Conservation (phyloP, 2,797 vertebrate genomes). For the Sciaenops ocellatus region DNA sequence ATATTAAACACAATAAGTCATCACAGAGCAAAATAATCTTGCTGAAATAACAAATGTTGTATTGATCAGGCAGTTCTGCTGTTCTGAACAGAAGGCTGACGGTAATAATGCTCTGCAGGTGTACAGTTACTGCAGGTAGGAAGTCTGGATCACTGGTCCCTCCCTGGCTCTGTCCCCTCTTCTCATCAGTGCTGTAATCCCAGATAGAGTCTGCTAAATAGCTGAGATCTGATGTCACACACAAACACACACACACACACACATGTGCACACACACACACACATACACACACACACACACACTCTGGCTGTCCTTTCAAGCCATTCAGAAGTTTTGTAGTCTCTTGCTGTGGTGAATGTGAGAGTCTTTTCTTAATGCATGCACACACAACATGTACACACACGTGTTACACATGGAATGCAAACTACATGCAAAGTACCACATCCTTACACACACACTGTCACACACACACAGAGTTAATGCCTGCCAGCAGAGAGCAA, state of each 20-base stretch:
- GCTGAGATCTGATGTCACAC: slow-evolving; percentile 72
- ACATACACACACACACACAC: not conserved
- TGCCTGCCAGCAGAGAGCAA: slow-evolving; percentile 14
- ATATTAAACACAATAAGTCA: not conserved
- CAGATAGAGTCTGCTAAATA: slow-evolving; percentile 62
- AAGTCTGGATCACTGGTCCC: not conserved
- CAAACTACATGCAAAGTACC: slow-evolving; percentile 32
- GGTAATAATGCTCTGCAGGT: slow-evolving; percentile 22
- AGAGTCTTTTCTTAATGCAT: slow-evolving; percentile 11
- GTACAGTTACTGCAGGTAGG: slow-evolving; percentile 25
- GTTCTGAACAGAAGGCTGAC: slow-evolving; percentile 18
- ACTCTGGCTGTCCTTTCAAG: slow-evolving; percentile 9
- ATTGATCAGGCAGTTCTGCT: not conserved
- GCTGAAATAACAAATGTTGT: too few species aligned
- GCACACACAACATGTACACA: slow-evolving; percentile 6
- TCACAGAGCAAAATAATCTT: not conserved
- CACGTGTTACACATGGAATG: slow-evolving; percentile 2
- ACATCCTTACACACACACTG: not conserved
- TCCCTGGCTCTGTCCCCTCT: slow-evolving; percentile 26
- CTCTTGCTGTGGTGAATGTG: slow-evolving; percentile 36
- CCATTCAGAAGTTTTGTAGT: slow-evolving; percentile 21
- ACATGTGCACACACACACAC: not conserved
- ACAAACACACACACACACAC: slow-evolving; percentile 35
- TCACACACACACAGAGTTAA: not conserved
- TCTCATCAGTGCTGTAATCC: slow-evolving; percentile 54